phyloP scores from a whole-genome alignment of 2,113 vertebrate species.

The Rhabdomys dilectus region DNA sequence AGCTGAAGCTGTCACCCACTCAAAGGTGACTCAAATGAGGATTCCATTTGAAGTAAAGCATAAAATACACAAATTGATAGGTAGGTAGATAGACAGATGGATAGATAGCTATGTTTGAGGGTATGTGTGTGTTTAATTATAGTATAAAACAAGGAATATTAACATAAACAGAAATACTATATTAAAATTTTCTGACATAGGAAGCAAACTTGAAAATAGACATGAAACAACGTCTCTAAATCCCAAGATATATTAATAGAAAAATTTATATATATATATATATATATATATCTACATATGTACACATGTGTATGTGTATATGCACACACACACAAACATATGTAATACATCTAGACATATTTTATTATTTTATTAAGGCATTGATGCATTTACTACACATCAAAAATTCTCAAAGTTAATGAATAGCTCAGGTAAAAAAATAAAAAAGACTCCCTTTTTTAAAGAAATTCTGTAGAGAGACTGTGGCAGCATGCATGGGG shows the following conservation, averaged over 20 bases:
- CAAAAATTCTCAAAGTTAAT: background rate
- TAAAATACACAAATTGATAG: background rate
- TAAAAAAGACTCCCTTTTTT: background rate
- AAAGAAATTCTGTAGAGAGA: background rate
- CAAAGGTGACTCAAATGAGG: background rate
- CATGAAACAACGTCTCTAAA: background rate
- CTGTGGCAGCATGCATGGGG: background rate
- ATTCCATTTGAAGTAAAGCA: background rate
- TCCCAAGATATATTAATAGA: background rate
- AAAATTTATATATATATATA: background rate
- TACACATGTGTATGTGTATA: background rate
- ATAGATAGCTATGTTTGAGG: background rate
- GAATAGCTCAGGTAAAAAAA: background rate
- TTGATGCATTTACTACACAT: background rate
- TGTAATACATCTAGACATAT: background rate
- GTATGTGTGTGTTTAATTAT: background rate
- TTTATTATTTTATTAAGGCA: background rate
- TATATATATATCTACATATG: background rate
- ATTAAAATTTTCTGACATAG: background rate
- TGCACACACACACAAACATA: background rate
- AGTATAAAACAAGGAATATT: background rate
- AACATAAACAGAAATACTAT: background rate
- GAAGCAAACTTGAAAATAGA: constrained; percentile 25
- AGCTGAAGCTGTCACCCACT: background rate
- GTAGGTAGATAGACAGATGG: background rate